Conservation (phyloP, 2,797 vertebrate genomes). For the Hippoglossus hippoglossus region DNA sequence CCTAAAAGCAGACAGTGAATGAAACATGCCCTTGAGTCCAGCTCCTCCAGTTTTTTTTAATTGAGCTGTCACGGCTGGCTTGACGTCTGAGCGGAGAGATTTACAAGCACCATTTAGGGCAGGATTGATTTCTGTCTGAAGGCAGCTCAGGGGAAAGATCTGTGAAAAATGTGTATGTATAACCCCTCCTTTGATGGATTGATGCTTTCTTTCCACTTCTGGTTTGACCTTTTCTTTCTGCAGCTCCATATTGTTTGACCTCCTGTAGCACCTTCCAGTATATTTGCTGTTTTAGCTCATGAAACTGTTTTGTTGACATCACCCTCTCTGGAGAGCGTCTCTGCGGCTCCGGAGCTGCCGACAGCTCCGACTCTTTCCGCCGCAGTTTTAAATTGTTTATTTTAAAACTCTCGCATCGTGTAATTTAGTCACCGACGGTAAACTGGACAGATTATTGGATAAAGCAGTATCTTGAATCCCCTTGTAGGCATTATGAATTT, state of each 20-base stretch:
- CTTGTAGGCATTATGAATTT: slow-evolving; percentile 3
- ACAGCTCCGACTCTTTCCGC: no score
- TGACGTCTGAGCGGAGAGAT: slow-evolving; percentile 54
- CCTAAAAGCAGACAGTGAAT: slow-evolving; percentile 4
- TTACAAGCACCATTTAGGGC: slow-evolving; percentile 59
- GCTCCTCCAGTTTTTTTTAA: slow-evolving; percentile 19
- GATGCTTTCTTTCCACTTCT: background rate
- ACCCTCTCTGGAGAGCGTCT: background rate
- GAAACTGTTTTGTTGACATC: background rate
- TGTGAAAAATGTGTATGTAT: slow-evolving; percentile 13
- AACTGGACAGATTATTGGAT: slow-evolving; percentile 12
- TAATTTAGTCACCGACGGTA: slow-evolving; percentile 1
- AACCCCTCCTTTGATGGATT: background rate
- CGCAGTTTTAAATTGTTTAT: background rate
- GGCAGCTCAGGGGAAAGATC: slow-evolving; percentile 29
- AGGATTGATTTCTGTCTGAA: slow-evolving; percentile 57
- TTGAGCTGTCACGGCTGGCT: slow-evolving; percentile 55
- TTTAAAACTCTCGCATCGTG: no score
- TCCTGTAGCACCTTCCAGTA: no score
- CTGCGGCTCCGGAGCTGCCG: background rate
- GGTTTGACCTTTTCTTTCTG: background rate
- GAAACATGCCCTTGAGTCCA: slow-evolving; percentile 26
- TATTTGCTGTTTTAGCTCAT: no score
- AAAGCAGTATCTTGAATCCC: background rate
- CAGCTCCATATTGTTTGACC: background rate